These are phyloP conservation scores for Drosophila histrio DNA, from an alignment of 2,888 invertebrate genomes.

Conservation along the genomic window DNA sequence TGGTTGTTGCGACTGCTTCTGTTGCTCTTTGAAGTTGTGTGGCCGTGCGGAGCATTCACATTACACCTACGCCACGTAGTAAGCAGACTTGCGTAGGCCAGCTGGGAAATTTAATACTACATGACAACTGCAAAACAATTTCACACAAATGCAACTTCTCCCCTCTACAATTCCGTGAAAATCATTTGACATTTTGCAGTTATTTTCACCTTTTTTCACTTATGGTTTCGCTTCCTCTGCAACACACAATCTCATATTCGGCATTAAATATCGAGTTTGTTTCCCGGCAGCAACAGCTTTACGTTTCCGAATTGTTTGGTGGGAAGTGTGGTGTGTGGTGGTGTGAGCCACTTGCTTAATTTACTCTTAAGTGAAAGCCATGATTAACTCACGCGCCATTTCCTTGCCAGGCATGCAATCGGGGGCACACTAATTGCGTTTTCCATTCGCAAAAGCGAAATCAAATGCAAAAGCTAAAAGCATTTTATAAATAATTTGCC, in stretches of 20 bases:
- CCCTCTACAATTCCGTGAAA: not conserved
- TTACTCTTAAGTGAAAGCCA: constrained; percentile 54
- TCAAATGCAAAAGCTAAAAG: constrained; percentile 29
- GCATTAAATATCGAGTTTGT: not conserved
- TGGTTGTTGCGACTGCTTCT: constrained; percentile 17
- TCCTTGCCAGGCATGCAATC: constrained; percentile 57
- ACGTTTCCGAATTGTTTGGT: constrained; percentile 15
- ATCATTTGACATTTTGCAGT: constrained; percentile 9
- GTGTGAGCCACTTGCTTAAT: constrained; percentile 50
- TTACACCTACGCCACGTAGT: constrained; percentile 52
- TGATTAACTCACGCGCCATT: constrained; percentile 64
- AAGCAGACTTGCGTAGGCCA: constrained; percentile 8
- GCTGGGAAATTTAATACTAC: constrained; percentile 16
- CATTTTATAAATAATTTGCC: constrained; percentile 69
- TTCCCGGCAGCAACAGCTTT: constrained; percentile 6
- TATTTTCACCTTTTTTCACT: constrained; percentile 1
- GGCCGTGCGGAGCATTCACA: constrained; percentile 33
- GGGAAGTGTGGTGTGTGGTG: not conserved
- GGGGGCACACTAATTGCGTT: constrained; percentile 69
- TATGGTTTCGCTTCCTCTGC: not conserved
- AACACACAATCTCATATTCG: constrained; percentile 1
- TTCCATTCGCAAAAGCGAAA: constrained; percentile 30
- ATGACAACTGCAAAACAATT: constrained; percentile 27
- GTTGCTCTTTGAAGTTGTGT: constrained; percentile 65
- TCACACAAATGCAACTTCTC: constrained; percentile 13